These are phyloP conservation scores for Drosophila simulans DNA, from an alignment of 1,140 invertebrate species.

Conservation along the genomic window DNA sequence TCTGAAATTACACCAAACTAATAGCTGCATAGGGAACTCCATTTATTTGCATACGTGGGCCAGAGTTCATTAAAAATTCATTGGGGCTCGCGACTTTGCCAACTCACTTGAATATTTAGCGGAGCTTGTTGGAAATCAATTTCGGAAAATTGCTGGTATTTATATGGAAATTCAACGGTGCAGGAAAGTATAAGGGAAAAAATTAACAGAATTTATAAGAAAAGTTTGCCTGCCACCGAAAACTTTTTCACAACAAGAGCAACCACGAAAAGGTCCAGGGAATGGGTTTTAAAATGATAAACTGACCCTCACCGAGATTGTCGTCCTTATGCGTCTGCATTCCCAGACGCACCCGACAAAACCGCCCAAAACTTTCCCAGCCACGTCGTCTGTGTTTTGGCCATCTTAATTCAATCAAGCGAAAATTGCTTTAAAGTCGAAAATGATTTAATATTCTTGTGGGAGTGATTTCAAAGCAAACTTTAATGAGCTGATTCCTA, in stretches of 20 bases:
- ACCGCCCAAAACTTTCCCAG: conserved; percentile 51
- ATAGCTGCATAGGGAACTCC: conserved; percentile 20
- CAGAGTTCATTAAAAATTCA: conserved; percentile 45
- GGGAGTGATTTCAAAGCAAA: conserved; percentile 44
- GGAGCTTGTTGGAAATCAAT: conserved; percentile 42
- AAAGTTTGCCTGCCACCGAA: conserved; percentile 42
- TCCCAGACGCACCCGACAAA: conserved; percentile 39
- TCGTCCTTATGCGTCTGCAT: conserved; percentile 50
- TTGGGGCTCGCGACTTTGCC: conserved; percentile 11
- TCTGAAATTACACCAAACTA: conserved; percentile 36
- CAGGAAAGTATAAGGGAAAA: conserved; percentile 24
- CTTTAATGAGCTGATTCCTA: conserved; percentile 45
- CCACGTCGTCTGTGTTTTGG: conserved; percentile 39
- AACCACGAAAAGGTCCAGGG: conserved; percentile 26
- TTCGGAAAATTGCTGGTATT: conserved; percentile 43
- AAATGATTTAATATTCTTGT: conserved; percentile 45
- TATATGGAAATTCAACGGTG: conserved; percentile 35
- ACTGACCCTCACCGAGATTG: conserved; percentile 30
- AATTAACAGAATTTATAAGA: conserved; percentile 52
- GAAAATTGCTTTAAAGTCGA: conserved; percentile 35
- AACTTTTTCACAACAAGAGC: conserved; percentile 24
- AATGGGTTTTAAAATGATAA: conserved; percentile 43
- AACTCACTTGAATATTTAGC: conserved; percentile 41
- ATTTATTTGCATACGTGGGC: conserved; percentile 20
- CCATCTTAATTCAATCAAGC: conserved; percentile 47